Evolutionary conservation across 2,888 invertebrate species (phyloP), one percentile per base, ranked within the genome.

Genomic region (Steinernema hermaphroditum): DNA sequence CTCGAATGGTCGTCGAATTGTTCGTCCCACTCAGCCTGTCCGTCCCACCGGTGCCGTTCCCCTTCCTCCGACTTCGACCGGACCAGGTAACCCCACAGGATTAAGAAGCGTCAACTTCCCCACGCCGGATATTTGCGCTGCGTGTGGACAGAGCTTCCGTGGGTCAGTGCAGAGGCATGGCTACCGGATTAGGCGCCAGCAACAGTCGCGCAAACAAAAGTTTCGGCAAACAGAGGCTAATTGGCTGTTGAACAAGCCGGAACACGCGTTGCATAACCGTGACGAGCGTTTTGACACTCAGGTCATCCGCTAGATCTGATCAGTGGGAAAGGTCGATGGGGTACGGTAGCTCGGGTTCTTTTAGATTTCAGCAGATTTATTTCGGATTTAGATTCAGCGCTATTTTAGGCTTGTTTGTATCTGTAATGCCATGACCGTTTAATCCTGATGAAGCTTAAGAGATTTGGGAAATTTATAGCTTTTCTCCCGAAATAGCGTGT

Each of bases 131-230:
- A 62, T 62, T 62, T 62, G 62, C 37, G 37, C 37, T 37, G 4
- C 27, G 16, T 34, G 62, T 34, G 12, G 32, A 32, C 32, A 29
- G 62, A 62, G 27, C 46, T 46, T 62, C 62, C 16, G 62, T 27
- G 32, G 62, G 62, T 62, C 62, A 62, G 29, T 29, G 62, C 34
- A 29, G 49, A 19, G 62, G 22, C 62, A 62, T 34, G 62, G 32
- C 32, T n/a, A 14, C 62, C 62, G 34, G 62, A 62, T 62, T 62
- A 62, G 27, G 62, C 62, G 62, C 32, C 14, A 29, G 62, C 32
- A 62, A 62, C 14, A 50, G 50, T 50, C 50, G 22, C 62, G 62
- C 62, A 62, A 62, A 62, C 62, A 62, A 62, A 62, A 62, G 32
- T 62, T 62, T n/a, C 32, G 29, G 29, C 32, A 62, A 62, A 62